Evolutionary conservation across 2,888 invertebrate species (phyloP), one percentile per base, ranked within the genome.

Genomic region (Ethmia dodecea): DNA sequence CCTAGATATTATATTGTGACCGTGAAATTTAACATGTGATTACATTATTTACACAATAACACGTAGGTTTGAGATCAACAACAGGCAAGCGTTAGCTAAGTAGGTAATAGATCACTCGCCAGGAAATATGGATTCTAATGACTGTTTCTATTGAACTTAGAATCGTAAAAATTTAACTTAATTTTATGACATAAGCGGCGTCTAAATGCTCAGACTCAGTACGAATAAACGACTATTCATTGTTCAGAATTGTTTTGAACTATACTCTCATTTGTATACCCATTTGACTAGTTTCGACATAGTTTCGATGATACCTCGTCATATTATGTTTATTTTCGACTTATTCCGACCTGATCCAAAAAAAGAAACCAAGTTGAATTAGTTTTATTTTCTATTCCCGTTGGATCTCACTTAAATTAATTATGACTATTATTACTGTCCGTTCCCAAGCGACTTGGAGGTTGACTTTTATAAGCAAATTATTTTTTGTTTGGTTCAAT

Each of bases 11-110:
- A 64, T 63, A 60, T 67, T 55, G 79, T 79, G 78, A 72, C 64
- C 43, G 70, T 78, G 73, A 77, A 72, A 60, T 78, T 78, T 81
- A 84, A 83, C 84, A 83, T 76, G 79, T 83, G 83, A 75, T 80
- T 79, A 83, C 65, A 80, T 76, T 80, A 80, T 81, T 76, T 84
- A 84, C 80, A 84, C 68, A 71, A 61, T 78, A 77, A 78, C 73
- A 79, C 65, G 72, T 72, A 77, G 47, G 55, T 65, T 72, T 77
- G 80, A 81, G 84, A 83, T 81, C 79, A 84, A 79, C 77, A 81
- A 83, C 81, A 80, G 76, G 78, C 64, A 84, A 84, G 83, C 81
- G 59, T 73, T 72, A 75, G 67, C 72, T 81, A 76, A 64, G 53
- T 65, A 71, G 22, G 22, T 22, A 22, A 54, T 46, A 45, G 52